These are phyloP conservation scores for Leptinotarsa haldemani DNA, from an alignment of 2,888 invertebrate genomes.

Conservation along the genomic window DNA sequence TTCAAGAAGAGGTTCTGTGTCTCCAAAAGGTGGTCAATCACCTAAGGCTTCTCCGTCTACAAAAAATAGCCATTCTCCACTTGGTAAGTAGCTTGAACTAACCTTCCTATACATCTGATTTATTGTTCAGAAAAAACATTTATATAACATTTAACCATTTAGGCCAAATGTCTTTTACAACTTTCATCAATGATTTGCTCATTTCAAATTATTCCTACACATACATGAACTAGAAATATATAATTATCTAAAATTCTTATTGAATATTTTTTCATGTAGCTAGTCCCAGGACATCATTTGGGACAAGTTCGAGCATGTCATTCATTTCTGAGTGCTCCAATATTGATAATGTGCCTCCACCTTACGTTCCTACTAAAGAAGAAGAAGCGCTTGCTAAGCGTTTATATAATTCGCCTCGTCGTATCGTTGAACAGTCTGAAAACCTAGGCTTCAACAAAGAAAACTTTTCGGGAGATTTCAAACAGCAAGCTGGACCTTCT, in stretches of 20 bases:
- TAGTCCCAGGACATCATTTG: slow-evolving; percentile 50
- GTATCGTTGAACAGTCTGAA: slow-evolving; percentile 51
- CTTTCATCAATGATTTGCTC: no score
- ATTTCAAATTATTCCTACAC: no score
- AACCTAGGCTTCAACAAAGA: slow-evolving; percentile 45
- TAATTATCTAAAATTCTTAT: no score
- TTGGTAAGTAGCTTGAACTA: slow-evolving; percentile 45
- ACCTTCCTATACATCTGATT: no score
- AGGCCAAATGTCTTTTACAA: no score
- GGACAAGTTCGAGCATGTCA: slow-evolving; percentile 37
- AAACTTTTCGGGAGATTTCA: slow-evolving; percentile 44
- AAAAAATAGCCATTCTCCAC: slow-evolving; percentile 52
- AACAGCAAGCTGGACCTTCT: slow-evolving; percentile 56
- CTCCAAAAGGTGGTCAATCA: slow-evolving; percentile 63
- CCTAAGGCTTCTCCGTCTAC: slow-evolving; percentile 60
- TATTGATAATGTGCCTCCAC: slow-evolving; percentile 50
- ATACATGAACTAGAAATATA: no score
- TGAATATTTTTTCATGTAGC: slow-evolving; percentile 44
- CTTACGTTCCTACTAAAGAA: slow-evolving; percentile 57
- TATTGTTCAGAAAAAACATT: no score
- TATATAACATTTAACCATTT: no score
- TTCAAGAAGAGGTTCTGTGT: slow-evolving; percentile 61
- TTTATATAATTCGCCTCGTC: slow-evolving; percentile 55
- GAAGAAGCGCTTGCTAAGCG: slow-evolving; percentile 56
- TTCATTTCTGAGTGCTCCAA: slow-evolving; percentile 41